Evolutionary conservation across 1,140 invertebrate genomes (phyloP).

Genomic region (Penaeus indicus): DNA sequence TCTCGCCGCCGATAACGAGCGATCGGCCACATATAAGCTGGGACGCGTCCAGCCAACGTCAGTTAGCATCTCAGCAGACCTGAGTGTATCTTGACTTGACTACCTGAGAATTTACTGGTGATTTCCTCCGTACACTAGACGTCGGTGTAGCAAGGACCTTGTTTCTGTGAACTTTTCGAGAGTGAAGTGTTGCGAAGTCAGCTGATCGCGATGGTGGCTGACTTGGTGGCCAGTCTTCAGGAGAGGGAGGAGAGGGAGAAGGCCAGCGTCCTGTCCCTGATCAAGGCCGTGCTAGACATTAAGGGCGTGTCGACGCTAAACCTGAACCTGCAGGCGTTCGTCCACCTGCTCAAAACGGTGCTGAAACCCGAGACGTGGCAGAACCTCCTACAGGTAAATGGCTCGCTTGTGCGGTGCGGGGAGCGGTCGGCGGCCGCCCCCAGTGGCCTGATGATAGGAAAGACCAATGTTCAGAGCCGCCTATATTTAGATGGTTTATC

Average conservation of each 20-base stretch:
- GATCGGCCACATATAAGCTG: no score
- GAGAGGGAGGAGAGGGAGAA: conserved; percentile 26
- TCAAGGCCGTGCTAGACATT: conserved; percentile 47
- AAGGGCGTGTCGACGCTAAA: conserved; percentile 59
- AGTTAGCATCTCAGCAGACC: no score
- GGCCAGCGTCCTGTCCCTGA: conserved; percentile 43
- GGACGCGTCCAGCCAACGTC: no score
- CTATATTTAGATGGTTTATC: no score
- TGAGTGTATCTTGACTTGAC: no score
- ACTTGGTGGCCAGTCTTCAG: neutral
- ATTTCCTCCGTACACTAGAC: neutral
- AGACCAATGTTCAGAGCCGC: no score
- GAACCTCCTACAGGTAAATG: conserved; percentile 58
- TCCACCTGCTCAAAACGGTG: conserved; percentile 69
- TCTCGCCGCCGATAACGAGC: no score
- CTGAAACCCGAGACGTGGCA: conserved; percentile 65
- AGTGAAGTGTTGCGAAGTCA: neutral
- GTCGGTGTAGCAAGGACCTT: neutral
- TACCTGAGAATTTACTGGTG: no score
- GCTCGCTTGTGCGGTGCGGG: neutral
- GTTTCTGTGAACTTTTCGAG: neutral
- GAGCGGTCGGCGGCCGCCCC: no score
- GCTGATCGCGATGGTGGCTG: conserved; percentile 1
- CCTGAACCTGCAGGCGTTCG: conserved; percentile 70
- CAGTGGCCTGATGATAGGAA: no score